Evolutionary conservation across 1,140 invertebrate genomes (phyloP), one percentile per base, ranked within the genome.

Genomic region (Nasonia giraulti): DNA sequence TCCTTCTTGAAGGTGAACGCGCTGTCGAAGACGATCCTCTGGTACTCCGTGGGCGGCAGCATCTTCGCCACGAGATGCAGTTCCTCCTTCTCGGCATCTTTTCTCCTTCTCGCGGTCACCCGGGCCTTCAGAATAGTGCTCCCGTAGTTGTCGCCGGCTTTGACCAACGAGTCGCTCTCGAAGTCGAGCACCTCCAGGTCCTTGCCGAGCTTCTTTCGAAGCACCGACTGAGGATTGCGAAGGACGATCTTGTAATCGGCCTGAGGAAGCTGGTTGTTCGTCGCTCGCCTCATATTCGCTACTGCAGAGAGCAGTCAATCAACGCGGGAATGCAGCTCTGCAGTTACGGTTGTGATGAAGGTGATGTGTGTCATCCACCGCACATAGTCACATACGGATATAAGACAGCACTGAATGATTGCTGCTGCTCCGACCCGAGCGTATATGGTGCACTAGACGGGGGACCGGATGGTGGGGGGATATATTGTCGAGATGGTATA

Each of bases 121-220:
- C 91, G 80, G 4, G 95, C 89, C 2, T 89, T 89, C 3, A 94
- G 81, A 85, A 95, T 94, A 0, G 92, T 87, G 88, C 94, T 95
- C 7, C 94, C 94, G 86, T 94, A 95, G 89, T 95, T 95, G 81
- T 95, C 94, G 0, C 94, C 94, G 0, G 92, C 91, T 77, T 92
- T 88, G 7, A 90, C 31, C 33, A 91, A 50, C 10, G 47, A 68
- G 20, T 87, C 68, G 0, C 84, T 83, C 3, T 83, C 87, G n/a
- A 85, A 90, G 84, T 85, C 84, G 0, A 87, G 33, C 2, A 91
- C 84, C 10, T 83, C 71, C 10, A 89, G 2, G 4, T 85, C 55
- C 3, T 88, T 50, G 4, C 87, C 88, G 3, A 91, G 76, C 11
- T 80, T 87, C 31, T 84, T 83, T 0, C 62, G 82, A 0, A 91